These are phyloP conservation scores for Lepisosteus oculatus DNA, from an alignment of 2,113 vertebrate genomes.

Conservation along the genomic window DNA sequence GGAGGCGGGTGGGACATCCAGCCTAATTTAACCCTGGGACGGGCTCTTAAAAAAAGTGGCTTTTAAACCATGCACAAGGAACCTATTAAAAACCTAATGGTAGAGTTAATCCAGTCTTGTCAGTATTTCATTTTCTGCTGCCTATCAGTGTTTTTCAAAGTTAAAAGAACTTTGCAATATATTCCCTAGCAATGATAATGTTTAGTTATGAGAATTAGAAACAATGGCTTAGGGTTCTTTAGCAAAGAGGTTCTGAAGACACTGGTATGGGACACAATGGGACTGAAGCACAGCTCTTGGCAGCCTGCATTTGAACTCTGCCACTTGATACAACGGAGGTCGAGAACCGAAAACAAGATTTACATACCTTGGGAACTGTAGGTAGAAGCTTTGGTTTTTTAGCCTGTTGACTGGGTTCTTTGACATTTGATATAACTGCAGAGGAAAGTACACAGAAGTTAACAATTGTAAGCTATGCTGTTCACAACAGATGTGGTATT, in stretches of 20 bases:
- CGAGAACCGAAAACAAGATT: not conserved
- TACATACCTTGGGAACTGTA: constrained; percentile 75
- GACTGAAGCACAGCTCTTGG: no score
- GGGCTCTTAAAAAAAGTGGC: not conserved
- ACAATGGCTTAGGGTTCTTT: no score
- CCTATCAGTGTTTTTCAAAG: no score
- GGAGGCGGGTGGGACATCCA: not conserved
- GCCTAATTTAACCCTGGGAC: not conserved
- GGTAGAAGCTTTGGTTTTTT: constrained; percentile 85
- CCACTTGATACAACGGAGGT: no score
- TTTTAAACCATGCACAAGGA: constrained; percentile 41
- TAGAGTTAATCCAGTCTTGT: constrained; percentile 26
- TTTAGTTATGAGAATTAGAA: no score
- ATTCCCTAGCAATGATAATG: no score
- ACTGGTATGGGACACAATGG: no score
- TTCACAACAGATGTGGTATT: no score
- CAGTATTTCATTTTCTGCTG: not conserved
- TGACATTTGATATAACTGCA: constrained; percentile 87
- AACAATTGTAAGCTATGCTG: no score
- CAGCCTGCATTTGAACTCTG: no score
- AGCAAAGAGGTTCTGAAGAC: not conserved
- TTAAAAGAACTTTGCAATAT: no score
- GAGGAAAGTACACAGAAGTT: constrained; percentile 1
- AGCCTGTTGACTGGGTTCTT: constrained; percentile 74
- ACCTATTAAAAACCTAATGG: constrained; percentile 35